Percentiles rank a stretch among this genome's conserved stretches.
Evolutionary conservation across 1,140 invertebrate genomes (phyloP).

Genomic region (Periplaneta americana): DNA sequence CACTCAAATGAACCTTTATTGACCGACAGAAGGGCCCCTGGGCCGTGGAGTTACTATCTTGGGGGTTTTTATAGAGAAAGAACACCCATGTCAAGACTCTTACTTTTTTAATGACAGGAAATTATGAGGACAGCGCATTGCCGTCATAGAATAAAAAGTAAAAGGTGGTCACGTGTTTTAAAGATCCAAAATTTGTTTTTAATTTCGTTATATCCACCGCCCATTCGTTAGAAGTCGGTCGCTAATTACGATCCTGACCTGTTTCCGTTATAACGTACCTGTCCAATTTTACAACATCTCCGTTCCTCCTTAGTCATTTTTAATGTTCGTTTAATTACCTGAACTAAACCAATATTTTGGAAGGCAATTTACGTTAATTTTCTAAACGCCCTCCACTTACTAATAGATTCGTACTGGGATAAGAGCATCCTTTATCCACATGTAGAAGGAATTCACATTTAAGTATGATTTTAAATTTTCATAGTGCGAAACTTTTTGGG

Average conservation of each 20-base stretch:
- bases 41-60: no score
- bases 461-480: no score
- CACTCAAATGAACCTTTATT: neutral
- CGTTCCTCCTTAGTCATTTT: neutral
- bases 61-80: neutral
- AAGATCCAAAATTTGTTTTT: neutral
- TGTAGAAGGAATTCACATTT: no score
- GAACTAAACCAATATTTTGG: neutral
- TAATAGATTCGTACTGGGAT: neutral
- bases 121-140: neutral
- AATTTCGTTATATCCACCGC: neutral
- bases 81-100: neutral
- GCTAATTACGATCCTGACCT: neutral
- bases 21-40: neutral
- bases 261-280: neutral
- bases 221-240: neutral
- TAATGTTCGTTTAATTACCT: neutral
- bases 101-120: neutral
- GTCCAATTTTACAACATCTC: neutral
- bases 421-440: no score
- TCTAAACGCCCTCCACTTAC: neutral
- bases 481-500: no score
- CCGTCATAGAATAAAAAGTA: neutral
- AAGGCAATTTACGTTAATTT: neutral
- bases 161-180: neutral